Evolutionary conservation across 2,113 vertebrate genomes (phyloP).

Genomic region (Mola mola): DNA sequence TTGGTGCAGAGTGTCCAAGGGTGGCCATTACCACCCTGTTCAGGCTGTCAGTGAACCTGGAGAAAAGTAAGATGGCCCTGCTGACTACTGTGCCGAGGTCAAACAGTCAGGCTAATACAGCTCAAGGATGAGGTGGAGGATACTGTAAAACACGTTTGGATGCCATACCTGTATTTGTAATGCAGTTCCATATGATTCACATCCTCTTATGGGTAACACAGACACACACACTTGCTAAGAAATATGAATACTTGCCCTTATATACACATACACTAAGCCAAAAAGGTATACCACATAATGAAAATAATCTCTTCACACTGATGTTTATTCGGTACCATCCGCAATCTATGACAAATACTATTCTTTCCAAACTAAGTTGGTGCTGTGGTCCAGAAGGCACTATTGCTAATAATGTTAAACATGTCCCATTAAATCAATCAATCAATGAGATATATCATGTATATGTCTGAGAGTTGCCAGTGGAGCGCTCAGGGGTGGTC

Average conservation of each 20-base stretch:
- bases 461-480: constrained; percentile 76
- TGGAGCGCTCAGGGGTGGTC: constrained; percentile 68
- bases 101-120: constrained; percentile 73
- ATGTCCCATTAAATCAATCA: constrained; percentile 76
- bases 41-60: constrained; percentile 65
- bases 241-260: constrained; percentile 6
- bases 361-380: constrained; percentile 52
- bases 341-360: constrained; percentile 46
- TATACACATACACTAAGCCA: constrained; percentile 8
- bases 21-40: constrained; percentile 77
- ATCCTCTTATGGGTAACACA: constrained; percentile 24
- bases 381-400: constrained; percentile 54
- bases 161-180: constrained; percentile 43
- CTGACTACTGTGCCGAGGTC: constrained; percentile 62
- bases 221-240: constrained; percentile 15
- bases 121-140: constrained; percentile 51
- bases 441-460: constrained; percentile 78
- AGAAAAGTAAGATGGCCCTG: constrained; percentile 55
- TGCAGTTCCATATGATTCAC: constrained; percentile 40
- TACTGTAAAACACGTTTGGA: constrained; percentile 35
- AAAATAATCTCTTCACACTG: constrained; percentile 24
- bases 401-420: constrained; percentile 78
- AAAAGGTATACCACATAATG: constrained; percentile 19
- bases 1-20: constrained; percentile 76
- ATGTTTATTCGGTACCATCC: constrained; percentile 41